Conservation (phyloP, 1,140 invertebrate species). For the Atopsyche davidsoni region DNA sequence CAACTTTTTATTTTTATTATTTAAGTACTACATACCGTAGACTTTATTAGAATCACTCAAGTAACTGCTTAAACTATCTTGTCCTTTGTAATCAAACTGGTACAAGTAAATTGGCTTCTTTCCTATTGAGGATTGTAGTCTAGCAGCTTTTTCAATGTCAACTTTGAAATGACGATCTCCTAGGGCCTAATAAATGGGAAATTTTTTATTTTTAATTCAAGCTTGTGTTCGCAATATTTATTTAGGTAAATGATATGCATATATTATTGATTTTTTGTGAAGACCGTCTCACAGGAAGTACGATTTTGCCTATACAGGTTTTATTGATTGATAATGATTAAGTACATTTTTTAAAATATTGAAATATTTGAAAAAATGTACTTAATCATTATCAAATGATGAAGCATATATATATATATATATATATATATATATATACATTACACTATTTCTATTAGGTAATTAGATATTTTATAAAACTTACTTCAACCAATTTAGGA, state of each 20-base stretch:
- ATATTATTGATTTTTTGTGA: too few species aligned
- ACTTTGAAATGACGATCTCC: slow-evolving; percentile 55
- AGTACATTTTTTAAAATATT: too few species aligned
- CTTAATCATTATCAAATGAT: too few species aligned
- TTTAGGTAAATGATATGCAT: neutral
- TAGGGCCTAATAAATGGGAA: slow-evolving; percentile 40
- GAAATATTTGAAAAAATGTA: too few species aligned
- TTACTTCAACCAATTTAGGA: slow-evolving; percentile 38
- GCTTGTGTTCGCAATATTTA: neutral
- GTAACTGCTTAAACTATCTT: slow-evolving; percentile 47
- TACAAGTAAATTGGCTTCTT: slow-evolving; percentile 56
- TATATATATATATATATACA: too few species aligned
- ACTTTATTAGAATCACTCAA: slow-evolving; percentile 42
- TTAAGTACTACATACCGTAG: slow-evolving; percentile 45
- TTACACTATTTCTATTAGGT: neutral
- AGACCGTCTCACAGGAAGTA: too few species aligned
- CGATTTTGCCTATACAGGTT: neutral
- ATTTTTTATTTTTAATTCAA: slow-evolving; percentile 1
- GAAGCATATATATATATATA: too few species aligned
- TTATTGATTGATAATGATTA: neutral
- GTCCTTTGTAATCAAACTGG: slow-evolving; percentile 49
- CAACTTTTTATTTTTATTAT: slow-evolving; percentile 8
- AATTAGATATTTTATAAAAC: slow-evolving; percentile 5
- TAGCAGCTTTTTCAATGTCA: slow-evolving; percentile 50
- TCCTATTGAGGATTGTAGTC: slow-evolving; percentile 48